phyloP scores from a whole-genome alignment of 1,140 invertebrate species.

The Drosophila kikkawai region DNA sequence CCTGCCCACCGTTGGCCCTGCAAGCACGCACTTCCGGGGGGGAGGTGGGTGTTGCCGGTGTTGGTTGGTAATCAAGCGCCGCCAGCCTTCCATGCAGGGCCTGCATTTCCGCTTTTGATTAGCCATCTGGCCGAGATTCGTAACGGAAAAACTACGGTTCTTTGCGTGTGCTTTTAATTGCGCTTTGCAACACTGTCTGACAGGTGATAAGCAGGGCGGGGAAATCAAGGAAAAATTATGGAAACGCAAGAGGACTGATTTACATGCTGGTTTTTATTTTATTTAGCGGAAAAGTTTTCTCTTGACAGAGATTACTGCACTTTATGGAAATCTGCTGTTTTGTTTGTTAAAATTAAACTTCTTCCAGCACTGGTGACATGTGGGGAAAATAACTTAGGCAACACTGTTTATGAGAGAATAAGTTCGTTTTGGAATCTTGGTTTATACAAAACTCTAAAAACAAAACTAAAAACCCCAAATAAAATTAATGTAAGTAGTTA shows the following conservation, averaged over 20 bases:
- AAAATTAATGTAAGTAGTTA: neutral
- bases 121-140: slow-evolving; percentile 9
- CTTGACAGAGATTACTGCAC: neutral
- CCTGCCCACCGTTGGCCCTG: slow-evolving; percentile 26
- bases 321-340: neutral
- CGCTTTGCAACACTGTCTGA: slow-evolving; percentile 22
- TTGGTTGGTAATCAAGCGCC: slow-evolving; percentile 17
- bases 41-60: neutral
- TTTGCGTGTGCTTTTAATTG: slow-evolving; percentile 27
- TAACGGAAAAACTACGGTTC: neutral
- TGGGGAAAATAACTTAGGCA: neutral
- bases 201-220: neutral
- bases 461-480: neutral
- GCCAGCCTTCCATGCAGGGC: slow-evolving; percentile 7
- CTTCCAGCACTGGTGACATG: neutral
- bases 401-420: neutral
- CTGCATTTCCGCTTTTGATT: slow-evolving; percentile 24
- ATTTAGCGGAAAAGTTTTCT: neutral
- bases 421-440: neutral
- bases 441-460: neutral
- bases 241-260: neutral
- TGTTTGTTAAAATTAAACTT: neutral
- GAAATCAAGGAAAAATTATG: slow-evolving; percentile 5
- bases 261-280: neutral
- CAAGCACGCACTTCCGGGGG: slow-evolving; percentile 35